Evolutionary conservation across 1,140 invertebrate species (phyloP).

Genomic region (Batillaria attramentaria): DNA sequence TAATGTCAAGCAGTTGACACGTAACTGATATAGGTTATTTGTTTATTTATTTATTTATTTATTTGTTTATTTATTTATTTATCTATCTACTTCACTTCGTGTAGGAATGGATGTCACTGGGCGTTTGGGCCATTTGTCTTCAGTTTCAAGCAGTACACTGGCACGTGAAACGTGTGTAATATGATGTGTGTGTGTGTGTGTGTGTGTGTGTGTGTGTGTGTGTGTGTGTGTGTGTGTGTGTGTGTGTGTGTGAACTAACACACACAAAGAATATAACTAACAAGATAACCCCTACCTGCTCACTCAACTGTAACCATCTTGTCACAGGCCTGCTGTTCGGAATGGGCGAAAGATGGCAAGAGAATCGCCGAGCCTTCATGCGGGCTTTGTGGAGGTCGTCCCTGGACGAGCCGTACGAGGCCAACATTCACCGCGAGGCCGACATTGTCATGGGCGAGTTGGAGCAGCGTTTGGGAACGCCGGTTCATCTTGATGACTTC

Average conservation of each 20-base stretch:
- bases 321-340: constrained; percentile 41
- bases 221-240: background rate
- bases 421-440: constrained; percentile 23
- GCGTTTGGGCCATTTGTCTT: no score
- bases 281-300: no score
- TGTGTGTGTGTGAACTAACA: background rate
- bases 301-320: no score
- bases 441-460: background rate
- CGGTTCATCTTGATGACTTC: constrained; percentile 30
- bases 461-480: background rate
- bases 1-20: no score
- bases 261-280: no score
- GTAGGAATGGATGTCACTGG: no score
- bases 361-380: constrained; percentile 39
- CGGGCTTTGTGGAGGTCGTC: constrained; percentile 28
- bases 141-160: no score
- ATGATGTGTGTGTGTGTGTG: background rate
- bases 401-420: constrained; percentile 28
- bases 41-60: background rate
- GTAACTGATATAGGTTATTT: background rate
- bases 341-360: constrained; percentile 34
- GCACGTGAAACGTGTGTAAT: background rate
- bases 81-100: no score
- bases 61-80: background rate
- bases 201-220: background rate